Base-by-base conservation (phyloP, 2,888 invertebrate species). In the Lepidochitona cinerea region DNA sequence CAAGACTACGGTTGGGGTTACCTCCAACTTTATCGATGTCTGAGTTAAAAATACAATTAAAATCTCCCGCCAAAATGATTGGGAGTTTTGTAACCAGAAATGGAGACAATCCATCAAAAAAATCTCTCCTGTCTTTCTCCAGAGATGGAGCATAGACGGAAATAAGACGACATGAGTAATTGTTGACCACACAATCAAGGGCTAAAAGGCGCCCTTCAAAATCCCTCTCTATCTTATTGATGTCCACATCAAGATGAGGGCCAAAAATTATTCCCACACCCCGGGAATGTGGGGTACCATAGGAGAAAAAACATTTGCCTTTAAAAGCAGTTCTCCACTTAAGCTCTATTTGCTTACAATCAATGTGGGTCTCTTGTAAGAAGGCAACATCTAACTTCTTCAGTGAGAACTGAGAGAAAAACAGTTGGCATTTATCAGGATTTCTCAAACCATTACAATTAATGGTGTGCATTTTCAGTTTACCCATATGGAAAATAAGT, bases 61-160 rank as follows among this genome's bases (percentile, higher is more conserved):
- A 71, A 49, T 71, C 71, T 7, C 71, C 71, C 14, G 41, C 71
- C 12, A 71, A 36, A 36, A 71, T 37, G 26, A 71, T 18, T 14
- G 18, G 18, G 26, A 59, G 71, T 32, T 41, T n/a, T 33, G 71
- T 59, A 7, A 32, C 37, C 6, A 64, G 33, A 59, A 23, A 64
- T 23, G 9, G n/a, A 5, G 1, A 23, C 37, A 71, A 37, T 9
- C 18, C 18, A 9, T 26, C 29, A n/a, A 71, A 71, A 64, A 71
- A 71, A 1, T 32, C 29, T 5, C 37, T 54, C n/a, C 71, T 36
- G 29, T 35, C 36, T 1, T 12, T 18, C 2, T 37, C 41, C 14
- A 6, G 37, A 37, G 32, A 36, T 23, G 71, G 64, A n/a, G 59
- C 59, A 71, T 71, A 71, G 6, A 71, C 35, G 29, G n/a, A 32